Conservation (phyloP, 2,888 invertebrate species). For the Galeruca laticollis region DNA sequence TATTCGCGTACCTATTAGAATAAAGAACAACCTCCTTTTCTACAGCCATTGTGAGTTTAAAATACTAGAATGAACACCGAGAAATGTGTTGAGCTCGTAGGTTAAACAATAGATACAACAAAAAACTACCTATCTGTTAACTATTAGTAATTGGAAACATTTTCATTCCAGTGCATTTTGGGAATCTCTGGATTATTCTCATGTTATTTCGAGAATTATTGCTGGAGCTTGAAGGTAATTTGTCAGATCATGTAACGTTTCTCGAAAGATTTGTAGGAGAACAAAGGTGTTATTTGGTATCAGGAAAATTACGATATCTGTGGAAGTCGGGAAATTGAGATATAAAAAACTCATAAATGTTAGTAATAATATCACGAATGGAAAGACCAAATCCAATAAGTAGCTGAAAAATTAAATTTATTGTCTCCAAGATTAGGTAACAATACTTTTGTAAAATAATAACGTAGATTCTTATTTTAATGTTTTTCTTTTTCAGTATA, state of each 20-base stretch:
- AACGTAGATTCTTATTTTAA: too few relatives aligned
- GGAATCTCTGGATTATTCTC: neutral
- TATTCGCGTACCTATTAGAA: neutral
- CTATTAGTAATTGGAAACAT: conserved; percentile 9
- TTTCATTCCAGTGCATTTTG: neutral
- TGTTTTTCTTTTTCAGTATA: too few relatives aligned
- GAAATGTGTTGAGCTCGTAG: conserved; percentile 1
- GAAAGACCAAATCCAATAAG: too few relatives aligned
- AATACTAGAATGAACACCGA: neutral
- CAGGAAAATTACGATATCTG: neutral
- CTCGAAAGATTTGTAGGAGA: neutral
- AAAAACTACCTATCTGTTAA: conserved; percentile 2
- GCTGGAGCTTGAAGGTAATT: neutral
- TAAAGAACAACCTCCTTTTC: neutral
- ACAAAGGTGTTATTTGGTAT: neutral
- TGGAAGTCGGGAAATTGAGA: neutral
- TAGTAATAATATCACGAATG: neutral
- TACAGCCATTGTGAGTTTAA: neutral
- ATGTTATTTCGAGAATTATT: neutral
- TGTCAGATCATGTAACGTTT: neutral
- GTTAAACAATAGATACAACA: neutral
- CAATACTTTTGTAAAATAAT: too few relatives aligned
- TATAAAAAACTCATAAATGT: neutral
- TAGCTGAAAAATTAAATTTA: too few relatives aligned
- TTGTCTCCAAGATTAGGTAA: too few relatives aligned